Conservation (phyloP, 2,113 vertebrate species). For the Colaptes auratus region DNA sequence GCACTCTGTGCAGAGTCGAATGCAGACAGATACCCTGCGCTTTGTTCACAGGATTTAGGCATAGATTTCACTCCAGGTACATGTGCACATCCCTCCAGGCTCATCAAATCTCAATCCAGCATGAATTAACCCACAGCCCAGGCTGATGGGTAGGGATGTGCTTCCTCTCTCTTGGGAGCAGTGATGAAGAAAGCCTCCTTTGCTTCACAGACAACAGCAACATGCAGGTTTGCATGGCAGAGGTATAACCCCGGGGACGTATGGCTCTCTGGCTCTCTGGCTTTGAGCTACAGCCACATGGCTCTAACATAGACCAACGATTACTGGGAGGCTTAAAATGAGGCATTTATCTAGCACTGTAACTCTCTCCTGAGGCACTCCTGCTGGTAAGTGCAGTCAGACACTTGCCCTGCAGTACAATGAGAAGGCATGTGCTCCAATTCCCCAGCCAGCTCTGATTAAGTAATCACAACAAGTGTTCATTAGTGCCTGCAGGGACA, state of each 20-base stretch:
- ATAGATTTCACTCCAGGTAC: neutral
- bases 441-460: conserved; percentile 40
- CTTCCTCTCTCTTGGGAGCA: neutral
- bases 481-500: conserved; percentile 28
- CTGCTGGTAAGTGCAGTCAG: conserved; percentile 1
- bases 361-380: neutral
- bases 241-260: neutral
- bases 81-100: neutral
- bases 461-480: conserved; percentile 51
- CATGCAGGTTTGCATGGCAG: neutral
- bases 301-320: neutral
- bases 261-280: neutral
- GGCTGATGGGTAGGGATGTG: neutral
- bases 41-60: neutral
- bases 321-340: conserved; percentile 2
- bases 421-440: neutral
- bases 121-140: neutral
- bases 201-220: neutral
- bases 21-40: neutral
- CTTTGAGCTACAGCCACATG: neutral
- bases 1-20: neutral
- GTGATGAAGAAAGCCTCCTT: neutral
- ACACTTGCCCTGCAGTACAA: conserved; percentile 7
- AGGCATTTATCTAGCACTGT: neutral
- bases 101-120: neutral